phyloP scores from a whole-genome alignment of 1,140 invertebrate species.

The Ceratina calcarata region DNA sequence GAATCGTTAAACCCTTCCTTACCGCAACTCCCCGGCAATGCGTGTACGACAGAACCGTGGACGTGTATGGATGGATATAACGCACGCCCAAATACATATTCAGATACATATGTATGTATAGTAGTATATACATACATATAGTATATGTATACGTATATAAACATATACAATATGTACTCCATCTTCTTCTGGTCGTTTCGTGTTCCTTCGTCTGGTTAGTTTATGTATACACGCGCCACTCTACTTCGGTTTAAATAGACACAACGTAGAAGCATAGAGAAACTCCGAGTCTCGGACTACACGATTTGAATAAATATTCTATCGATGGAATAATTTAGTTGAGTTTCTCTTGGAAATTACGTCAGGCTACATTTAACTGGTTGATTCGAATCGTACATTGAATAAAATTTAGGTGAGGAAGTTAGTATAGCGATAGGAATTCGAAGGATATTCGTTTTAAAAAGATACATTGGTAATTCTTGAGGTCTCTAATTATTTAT shows the following conservation, averaged over 20 bases:
- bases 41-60: conserved; percentile 65
- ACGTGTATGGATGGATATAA: conserved; percentile 49
- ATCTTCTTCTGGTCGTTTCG: conserved; percentile 37
- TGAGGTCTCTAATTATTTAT: too few species aligned
- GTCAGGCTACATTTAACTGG: not conserved
- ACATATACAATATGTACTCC: not conserved
- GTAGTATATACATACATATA: too few species aligned
- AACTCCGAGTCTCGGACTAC: not conserved
- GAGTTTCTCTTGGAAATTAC: not conserved
- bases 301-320: conserved; percentile 13
- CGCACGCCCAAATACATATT: conserved; percentile 50
- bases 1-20: conserved; percentile 81
- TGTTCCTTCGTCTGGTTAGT: conserved; percentile 15
- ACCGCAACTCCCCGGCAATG: conserved; percentile 76
- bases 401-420: not conserved
- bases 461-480: too few species aligned
- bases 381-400: not conserved
- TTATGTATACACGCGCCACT: not conserved
- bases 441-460: too few species aligned
- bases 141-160: too few species aligned
- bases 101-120: not conserved
- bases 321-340: not conserved
- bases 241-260: conserved; percentile 14
- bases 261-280: not conserved
- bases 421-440: too few species aligned